phyloP scores from a whole-genome alignment of 2,113 vertebrate species.

The Fregetta grallaria region DNA sequence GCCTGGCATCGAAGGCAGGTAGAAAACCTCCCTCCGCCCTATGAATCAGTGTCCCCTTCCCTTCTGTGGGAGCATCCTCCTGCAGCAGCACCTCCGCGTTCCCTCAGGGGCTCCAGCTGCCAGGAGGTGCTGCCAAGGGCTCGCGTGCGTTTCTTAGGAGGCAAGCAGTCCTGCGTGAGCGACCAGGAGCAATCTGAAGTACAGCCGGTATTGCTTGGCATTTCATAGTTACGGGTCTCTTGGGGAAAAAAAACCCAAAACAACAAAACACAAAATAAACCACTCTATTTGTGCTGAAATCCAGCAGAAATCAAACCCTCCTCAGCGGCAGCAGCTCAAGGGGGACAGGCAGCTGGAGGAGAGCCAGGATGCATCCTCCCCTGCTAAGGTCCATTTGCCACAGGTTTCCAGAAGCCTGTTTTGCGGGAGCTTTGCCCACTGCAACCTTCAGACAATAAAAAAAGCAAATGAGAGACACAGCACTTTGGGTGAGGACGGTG shows the following conservation, averaged over 20 bases:
- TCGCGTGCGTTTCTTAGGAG: not conserved
- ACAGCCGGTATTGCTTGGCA: not conserved
- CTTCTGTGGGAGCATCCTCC: not conserved
- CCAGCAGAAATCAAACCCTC: not conserved
- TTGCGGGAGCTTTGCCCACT: not conserved
- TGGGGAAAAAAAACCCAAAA: not conserved
- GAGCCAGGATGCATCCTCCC: not conserved
- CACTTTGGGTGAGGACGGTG: not conserved
- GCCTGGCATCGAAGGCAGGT: not conserved
- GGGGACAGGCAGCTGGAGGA: not conserved
- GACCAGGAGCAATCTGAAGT: not conserved
- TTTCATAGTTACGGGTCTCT: not conserved
- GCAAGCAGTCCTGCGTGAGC: not conserved
- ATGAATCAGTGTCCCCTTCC: not conserved
- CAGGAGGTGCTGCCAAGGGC: not conserved
- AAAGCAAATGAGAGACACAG: not conserved
- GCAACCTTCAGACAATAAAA: not conserved
- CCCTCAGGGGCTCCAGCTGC: not conserved
- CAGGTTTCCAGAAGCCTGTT: not conserved
- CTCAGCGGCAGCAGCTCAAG: accelerated
- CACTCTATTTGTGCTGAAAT: not conserved
- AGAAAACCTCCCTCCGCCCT: not conserved
- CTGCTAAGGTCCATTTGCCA: not conserved
- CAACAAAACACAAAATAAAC: not conserved
- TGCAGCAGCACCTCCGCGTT: not conserved